These are phyloP conservation scores for Dicrurus megarhynchus DNA, from an alignment of 2,113 vertebrate species.

Conservation along the genomic window DNA sequence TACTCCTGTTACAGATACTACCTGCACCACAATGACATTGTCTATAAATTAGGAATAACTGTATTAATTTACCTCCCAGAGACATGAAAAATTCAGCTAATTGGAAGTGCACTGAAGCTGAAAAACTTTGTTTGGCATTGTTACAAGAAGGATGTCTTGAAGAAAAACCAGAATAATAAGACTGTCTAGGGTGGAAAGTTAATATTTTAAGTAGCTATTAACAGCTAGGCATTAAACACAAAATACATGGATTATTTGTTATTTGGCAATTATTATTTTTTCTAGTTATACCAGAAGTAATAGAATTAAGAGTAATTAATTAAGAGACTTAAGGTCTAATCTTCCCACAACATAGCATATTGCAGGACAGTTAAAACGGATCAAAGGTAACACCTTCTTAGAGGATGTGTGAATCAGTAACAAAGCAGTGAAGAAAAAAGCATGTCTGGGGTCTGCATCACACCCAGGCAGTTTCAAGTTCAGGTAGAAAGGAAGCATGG, in stretches of 20 bases:
- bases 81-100: not conserved
- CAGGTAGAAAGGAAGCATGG: not conserved
- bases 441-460: not conserved
- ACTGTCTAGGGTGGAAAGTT: not conserved
- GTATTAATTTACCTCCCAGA: not conserved
- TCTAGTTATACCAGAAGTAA: not conserved
- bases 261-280: not conserved
- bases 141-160: not conserved
- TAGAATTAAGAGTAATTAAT: constrained; percentile 23
- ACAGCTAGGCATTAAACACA: not conserved
- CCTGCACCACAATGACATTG: not conserved
- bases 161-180: not conserved
- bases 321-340: not conserved
- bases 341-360: not conserved
- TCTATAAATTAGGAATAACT: not conserved
- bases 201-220: constrained; percentile 42
- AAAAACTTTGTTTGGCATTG: not conserved
- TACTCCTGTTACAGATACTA: not conserved
- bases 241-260: constrained; percentile 5
- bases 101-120: not conserved
- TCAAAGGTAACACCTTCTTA: not conserved
- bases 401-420: not conserved
- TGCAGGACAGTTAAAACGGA: not conserved
- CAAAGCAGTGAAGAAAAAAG: not conserved
- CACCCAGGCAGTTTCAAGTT: not conserved